Conservation (phyloP, 2,888 invertebrate species). For the Entomobrya multifasciata region DNA sequence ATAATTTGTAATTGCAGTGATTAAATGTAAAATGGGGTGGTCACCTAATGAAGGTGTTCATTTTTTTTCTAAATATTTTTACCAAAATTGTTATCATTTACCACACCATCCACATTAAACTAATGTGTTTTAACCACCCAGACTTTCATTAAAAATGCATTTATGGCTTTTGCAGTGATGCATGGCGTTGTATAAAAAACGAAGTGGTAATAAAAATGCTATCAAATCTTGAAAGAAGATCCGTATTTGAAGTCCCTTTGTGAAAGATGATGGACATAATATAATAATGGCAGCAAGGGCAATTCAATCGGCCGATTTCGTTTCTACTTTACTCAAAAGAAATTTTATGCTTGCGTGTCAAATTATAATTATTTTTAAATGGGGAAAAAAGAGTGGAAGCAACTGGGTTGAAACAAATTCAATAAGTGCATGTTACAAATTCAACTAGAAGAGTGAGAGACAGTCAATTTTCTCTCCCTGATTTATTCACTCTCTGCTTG, state of each 20-base stretch:
- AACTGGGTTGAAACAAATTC: conserved; percentile 72
- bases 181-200: no score
- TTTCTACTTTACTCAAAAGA: background rate
- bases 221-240: no score
- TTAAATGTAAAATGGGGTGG: conserved; percentile 47
- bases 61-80: conserved; percentile 45
- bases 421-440: conserved; percentile 62
- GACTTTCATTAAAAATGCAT: no score
- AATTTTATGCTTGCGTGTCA: conserved; percentile 68
- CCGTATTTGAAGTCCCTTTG: no score
- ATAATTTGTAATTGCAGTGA: conserved; percentile 30
- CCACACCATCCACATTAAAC: conserved; percentile 29
- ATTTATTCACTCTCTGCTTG: conserved; percentile 53
- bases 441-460: conserved; percentile 10
- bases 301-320: background rate
- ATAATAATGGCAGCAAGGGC: no score
- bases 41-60: conserved; percentile 21
- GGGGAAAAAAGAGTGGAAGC: conserved; percentile 45
- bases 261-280: no score
- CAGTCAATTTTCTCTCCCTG: conserved; percentile 60
- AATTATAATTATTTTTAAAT: conserved; percentile 62
- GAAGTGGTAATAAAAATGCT: no score
- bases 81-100: conserved; percentile 9
- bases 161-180: no score
- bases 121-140: background rate